These are phyloP conservation scores for Artibeus jamaicensis DNA, from an alignment of 2,797 vertebrate species.

Conservation along the genomic window DNA sequence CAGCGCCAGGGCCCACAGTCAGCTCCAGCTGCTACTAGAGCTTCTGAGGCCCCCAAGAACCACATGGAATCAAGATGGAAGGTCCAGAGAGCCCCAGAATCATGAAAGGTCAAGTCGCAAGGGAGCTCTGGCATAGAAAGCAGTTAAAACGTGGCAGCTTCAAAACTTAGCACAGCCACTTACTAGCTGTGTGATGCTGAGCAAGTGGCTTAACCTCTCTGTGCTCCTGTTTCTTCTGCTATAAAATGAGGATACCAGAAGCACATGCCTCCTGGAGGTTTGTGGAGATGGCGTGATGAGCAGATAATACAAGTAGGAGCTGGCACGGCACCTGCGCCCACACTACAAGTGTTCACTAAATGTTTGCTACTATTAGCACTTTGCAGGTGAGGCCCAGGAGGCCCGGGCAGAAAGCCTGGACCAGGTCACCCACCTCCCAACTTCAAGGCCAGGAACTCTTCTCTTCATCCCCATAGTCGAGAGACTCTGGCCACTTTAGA, in stretches of 20 bases:
- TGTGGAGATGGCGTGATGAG: background rate
- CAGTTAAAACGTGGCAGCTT: background rate
- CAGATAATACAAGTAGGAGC: background rate
- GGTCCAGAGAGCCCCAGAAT: background rate
- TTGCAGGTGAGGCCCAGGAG: background rate
- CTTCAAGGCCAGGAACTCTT: background rate
- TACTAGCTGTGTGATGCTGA: background rate
- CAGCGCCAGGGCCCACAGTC: fast-evolving
- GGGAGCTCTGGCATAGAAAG: no score
- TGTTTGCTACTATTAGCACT: background rate
- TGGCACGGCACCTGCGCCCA: no score
- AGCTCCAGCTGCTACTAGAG: background rate
- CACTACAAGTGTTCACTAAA: fast-evolving
- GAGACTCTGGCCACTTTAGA: background rate
- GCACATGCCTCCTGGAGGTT: background rate
- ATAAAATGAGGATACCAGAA: background rate
- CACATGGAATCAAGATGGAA: fast-evolving
- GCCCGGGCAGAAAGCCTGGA: background rate
- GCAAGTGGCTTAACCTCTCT: background rate
- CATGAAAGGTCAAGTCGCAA: background rate
- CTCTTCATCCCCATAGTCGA: fast-evolving
- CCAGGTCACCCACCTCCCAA: background rate
- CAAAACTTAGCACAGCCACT: background rate
- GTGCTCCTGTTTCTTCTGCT: background rate
- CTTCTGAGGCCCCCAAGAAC: background rate